A percentile compares a stretch with the other conserved stretches of the same genome.
Conservation (phyloP, 2,888 invertebrate genomes). For the Macroteleia sp. region DNA sequence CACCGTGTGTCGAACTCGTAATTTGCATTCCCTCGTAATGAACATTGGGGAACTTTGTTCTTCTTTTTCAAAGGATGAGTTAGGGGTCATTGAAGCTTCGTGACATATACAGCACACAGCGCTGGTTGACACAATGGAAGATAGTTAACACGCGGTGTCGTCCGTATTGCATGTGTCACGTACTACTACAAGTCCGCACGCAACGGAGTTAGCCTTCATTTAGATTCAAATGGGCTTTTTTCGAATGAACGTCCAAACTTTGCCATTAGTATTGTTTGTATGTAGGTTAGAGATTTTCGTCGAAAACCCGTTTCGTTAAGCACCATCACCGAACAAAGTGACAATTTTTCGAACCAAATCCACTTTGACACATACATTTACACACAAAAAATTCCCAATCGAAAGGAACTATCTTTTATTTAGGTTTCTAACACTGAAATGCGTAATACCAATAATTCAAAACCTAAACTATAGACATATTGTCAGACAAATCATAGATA, state of each 20-base stretch:
- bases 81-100: slow-evolving; percentile 41
- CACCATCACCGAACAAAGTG: slow-evolving; percentile 67
- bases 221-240: slow-evolving; percentile 59
- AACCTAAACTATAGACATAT: no score
- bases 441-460: no score
- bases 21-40: slow-evolving; percentile 46
- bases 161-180: slow-evolving; percentile 31
- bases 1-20: slow-evolving; percentile 21
- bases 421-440: no score
- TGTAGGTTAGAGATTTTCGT: slow-evolving; percentile 63
- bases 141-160: slow-evolving; percentile 66
- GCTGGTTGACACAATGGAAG: slow-evolving; percentile 63
- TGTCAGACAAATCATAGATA: no score
- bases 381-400: no score
- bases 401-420: no score
- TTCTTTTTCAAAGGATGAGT: slow-evolving; percentile 49
- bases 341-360: slow-evolving; percentile 64
- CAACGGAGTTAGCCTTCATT: slow-evolving; percentile 56
- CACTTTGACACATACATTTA: slow-evolving; percentile 21
- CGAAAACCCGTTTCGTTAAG: slow-evolving; percentile 45
- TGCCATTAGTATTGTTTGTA: slow-evolving; percentile 71
- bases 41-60: slow-evolving; percentile 48
- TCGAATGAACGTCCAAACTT: slow-evolving; percentile 66
- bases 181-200: slow-evolving; percentile 28
- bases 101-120: slow-evolving; percentile 35